A percentile compares a stretch with the other conserved stretches of the same genome.
phyloP scores from a whole-genome alignment of 2,113 vertebrate genomes.

The Oceanites oceanicus region DNA sequence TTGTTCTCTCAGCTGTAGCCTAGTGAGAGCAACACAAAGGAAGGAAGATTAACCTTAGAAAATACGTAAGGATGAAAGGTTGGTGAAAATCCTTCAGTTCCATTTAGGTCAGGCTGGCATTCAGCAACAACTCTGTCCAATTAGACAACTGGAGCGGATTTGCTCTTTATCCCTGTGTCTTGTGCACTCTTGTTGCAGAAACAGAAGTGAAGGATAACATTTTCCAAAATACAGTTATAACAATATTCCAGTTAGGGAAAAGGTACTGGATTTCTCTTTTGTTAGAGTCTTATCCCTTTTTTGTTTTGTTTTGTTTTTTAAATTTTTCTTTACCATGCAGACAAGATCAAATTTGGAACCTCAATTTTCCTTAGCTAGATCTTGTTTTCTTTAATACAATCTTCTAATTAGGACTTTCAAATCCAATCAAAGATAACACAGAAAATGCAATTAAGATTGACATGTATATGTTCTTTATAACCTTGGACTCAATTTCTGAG shows the following conservation, averaged over 20 bases:
- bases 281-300: background rate
- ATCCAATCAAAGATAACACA: background rate
- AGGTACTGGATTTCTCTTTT: background rate
- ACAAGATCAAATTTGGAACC: background rate
- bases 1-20: background rate
- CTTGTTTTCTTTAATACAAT: background rate
- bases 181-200: background rate
- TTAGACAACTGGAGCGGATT: slow-evolving; percentile 28
- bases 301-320: background rate
- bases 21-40: background rate
- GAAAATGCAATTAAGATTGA: background rate
- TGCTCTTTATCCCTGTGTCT: background rate
- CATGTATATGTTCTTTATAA: background rate
- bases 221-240: background rate
- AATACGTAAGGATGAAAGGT: slow-evolving; percentile 28
- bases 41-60: slow-evolving; percentile 30
- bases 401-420: background rate
- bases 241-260: background rate
- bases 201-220: background rate
- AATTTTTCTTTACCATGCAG: background rate
- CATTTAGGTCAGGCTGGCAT: slow-evolving; percentile 41
- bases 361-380: background rate
- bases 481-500: background rate
- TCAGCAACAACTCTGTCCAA: background rate
- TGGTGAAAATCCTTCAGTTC: slow-evolving; percentile 25